Evolutionary conservation across 2,797 vertebrate genomes (phyloP).

Genomic region (Syndactyla subalaris): DNA sequence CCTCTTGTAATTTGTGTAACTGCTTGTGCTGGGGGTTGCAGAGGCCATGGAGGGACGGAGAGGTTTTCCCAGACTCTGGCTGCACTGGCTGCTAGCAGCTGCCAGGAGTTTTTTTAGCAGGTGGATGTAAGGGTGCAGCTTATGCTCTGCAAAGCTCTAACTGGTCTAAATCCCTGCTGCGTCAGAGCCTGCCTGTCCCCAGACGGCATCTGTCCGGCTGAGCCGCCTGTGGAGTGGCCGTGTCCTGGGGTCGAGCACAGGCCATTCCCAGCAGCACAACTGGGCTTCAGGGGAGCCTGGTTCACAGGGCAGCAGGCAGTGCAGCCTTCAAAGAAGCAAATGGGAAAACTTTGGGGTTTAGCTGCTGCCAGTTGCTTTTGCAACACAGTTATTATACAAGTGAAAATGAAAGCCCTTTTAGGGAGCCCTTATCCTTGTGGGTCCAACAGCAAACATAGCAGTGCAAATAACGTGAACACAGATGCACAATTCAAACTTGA

Average conservation of each 20-base stretch:
- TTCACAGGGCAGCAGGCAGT: not conserved
- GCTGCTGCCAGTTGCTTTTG: not conserved
- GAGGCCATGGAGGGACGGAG: not conserved
- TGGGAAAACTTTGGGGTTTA: not conserved
- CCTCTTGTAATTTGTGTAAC: not conserved
- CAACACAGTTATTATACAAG: not conserved
- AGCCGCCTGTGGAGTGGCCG: rapidly evolving
- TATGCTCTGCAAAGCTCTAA: not conserved
- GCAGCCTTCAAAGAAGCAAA: not conserved
- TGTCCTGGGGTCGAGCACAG: rapidly evolving
- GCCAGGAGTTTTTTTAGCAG: not conserved
- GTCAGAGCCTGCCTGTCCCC: not conserved
- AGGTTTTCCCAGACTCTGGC: not conserved
- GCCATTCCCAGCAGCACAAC: rapidly evolving
- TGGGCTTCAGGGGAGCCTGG: rapidly evolving
- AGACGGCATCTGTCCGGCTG: not conserved
- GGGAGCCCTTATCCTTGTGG: not conserved
- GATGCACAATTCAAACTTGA: not conserved
- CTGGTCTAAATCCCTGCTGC: not conserved
- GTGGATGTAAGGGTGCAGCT: not conserved
- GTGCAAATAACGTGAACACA: too few species aligned
- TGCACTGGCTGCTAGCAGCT: rapidly evolving
- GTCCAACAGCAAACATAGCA: not conserved
- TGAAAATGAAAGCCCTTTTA: not conserved
- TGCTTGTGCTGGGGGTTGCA: not conserved